Evolutionary conservation across 2,888 invertebrate genomes (phyloP), one percentile per base, ranked within the genome.

Genomic region (Amphipyra tragopoginis): DNA sequence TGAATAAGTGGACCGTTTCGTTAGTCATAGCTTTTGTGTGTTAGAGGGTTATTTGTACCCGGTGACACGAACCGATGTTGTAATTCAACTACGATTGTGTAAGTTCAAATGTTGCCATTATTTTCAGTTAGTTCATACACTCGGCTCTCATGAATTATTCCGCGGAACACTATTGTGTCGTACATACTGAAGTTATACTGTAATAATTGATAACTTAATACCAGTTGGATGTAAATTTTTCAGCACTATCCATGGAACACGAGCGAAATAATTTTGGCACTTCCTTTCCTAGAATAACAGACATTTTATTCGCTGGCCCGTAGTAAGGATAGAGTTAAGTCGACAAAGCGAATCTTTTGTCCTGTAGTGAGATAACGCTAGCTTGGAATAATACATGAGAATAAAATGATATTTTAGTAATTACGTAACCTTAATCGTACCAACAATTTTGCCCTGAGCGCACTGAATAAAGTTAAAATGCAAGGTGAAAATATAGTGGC

Each of bases 81-180:
- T 80, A 78, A 75, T 75, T 82, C 72, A 75, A 47, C 65, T 60
- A 75, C 72, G 71, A 77, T 78, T 78, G 77, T 81, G 64, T 72
- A 70, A 75, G 70, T 54, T 64, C 59, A 64, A 79, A 75, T 65
- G 72, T 76, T 58, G 70, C 74, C 72, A 80, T 82, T 81, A 85
- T 75, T 83, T 83, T 79, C 69, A 67, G 71, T 81, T 82, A 81
- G 74, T 81, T 79, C 78, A 69, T 78, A 75, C 78, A 78, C 76
- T 81, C 67, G 50, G 42, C 61, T 61, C 75, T 74, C 81, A 77
- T 82, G 76, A 79, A 81, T 83, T 77, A 83, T 84, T 82, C 79
- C 42, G 56, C 72, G 58, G 71, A 71, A 78, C 66, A 69, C 75
- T 77, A 82, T 79, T 83, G 76, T 80, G 74, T 68, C 73, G 68